Evolutionary conservation across 2,113 vertebrate species (phyloP).

Genomic region (Miniopterus natalensis): DNA sequence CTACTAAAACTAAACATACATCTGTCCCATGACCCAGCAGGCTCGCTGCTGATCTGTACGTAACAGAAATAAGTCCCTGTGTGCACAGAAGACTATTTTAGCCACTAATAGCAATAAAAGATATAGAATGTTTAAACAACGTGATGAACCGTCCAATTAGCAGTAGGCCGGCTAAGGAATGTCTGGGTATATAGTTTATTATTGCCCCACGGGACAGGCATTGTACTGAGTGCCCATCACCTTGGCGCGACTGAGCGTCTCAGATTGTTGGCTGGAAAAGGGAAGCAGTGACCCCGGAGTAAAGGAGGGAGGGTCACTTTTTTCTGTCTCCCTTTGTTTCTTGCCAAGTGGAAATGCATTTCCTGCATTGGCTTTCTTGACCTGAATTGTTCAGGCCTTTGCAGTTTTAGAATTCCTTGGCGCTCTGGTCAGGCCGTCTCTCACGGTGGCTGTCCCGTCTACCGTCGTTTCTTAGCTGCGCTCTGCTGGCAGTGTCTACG

Average conservation of each 20-base stretch:
- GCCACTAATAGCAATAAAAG: not conserved
- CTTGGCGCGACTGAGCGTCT: not conserved
- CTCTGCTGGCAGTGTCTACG: no score
- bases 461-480: not conserved
- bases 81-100: not conserved
- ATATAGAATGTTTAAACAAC: not conserved
- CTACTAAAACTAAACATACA: not conserved
- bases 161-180: not conserved
- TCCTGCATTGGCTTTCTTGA: not conserved
- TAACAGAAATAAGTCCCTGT: not conserved
- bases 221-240: not conserved
- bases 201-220: not conserved
- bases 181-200: not conserved
- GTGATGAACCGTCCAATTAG: not conserved
- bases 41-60: not conserved
- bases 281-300: not conserved
- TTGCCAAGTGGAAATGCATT: not conserved
- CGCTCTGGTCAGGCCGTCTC: not conserved
- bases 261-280: not conserved
- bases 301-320: not conserved
- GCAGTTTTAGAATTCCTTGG: not conserved
- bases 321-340: not conserved
- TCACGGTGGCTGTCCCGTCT: rapidly evolving
- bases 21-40: not conserved
- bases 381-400: not conserved